phyloP scores from a whole-genome alignment of 2,113 vertebrate species.

The Anser brachyrhynchus region DNA sequence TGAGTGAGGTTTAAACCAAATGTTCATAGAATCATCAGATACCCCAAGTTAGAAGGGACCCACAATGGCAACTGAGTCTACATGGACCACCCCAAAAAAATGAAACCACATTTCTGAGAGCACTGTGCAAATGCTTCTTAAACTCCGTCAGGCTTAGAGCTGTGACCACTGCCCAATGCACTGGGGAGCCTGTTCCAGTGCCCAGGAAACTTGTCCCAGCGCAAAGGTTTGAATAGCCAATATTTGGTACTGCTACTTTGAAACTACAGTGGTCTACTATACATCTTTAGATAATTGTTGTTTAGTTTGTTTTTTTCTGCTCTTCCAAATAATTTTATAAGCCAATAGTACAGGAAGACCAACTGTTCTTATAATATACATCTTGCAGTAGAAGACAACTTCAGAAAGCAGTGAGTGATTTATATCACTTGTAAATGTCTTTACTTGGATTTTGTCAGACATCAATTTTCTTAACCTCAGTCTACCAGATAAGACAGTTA shows the following conservation, averaged over 20 bases:
- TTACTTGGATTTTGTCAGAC: not conserved
- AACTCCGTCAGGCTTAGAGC: not conserved
- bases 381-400: not conserved
- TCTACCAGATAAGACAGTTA: not conserved
- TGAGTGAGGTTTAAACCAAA: not conserved
- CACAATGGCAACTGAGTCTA: not conserved
- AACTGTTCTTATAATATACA: not conserved
- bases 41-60: not conserved
- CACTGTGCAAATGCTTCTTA: not conserved
- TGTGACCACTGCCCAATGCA: not conserved
- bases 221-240: not conserved
- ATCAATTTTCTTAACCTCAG: not conserved
- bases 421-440: not conserved
- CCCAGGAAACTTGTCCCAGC: not conserved
- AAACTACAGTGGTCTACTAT: not conserved
- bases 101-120: not conserved
- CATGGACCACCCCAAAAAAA: not conserved
- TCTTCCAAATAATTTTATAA: not conserved
- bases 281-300: not conserved
- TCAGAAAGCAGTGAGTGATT: not conserved
- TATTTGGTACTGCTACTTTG: not conserved
- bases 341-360: not conserved
- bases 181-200: not conserved
- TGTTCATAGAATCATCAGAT: not conserved
- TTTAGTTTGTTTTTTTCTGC: not conserved